Percentiles rank a stretch among this genome's conserved stretches.
Conservation (phyloP, 2,888 invertebrate species). For the Cactoblastis cactorum region DNA sequence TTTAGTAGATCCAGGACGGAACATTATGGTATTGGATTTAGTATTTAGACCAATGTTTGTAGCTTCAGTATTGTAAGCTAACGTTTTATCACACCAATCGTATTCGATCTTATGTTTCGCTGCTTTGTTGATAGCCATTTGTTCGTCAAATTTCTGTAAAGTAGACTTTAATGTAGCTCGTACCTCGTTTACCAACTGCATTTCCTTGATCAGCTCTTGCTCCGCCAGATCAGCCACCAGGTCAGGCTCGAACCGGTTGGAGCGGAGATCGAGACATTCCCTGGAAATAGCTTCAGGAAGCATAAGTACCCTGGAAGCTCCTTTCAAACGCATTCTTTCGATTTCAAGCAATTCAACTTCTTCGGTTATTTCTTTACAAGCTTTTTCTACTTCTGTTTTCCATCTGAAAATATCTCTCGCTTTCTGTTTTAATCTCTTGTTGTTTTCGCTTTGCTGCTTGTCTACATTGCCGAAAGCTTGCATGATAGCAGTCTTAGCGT, state of each 20-base stretch:
- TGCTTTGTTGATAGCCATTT: slow-evolving; percentile 86
- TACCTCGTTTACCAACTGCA: slow-evolving; percentile 84
- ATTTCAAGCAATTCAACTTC: slow-evolving; percentile 85
- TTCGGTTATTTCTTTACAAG: slow-evolving; percentile 83
- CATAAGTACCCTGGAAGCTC: slow-evolving; percentile 82
- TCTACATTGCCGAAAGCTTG: slow-evolving; percentile 83
- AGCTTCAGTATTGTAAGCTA: slow-evolving; percentile 88
- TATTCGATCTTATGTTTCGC: slow-evolving; percentile 90
- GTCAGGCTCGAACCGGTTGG: slow-evolving; percentile 85
- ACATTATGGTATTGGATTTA: slow-evolving; percentile 84
- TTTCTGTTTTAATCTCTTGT: slow-evolving; percentile 81
- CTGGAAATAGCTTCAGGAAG: slow-evolving; percentile 87
- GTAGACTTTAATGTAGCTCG: slow-evolving; percentile 81
- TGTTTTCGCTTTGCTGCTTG: slow-evolving; percentile 84
- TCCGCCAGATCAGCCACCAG: slow-evolving; percentile 87
- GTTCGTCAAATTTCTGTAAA: slow-evolving; percentile 83
- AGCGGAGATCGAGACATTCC: slow-evolving; percentile 86
- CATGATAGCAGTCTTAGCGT: slow-evolving; percentile 81
- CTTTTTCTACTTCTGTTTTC: slow-evolving; percentile 86
- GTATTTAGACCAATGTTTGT: slow-evolving; percentile 84
- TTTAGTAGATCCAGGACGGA: slow-evolving; percentile 88
- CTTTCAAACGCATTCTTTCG: slow-evolving; percentile 83
- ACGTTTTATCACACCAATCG: slow-evolving; percentile 95
- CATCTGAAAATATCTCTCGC: slow-evolving; percentile 85
- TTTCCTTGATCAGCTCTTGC: slow-evolving; percentile 87